A percentile compares a stretch with the other conserved stretches of the same genome.
Conservation (phyloP, 2,113 vertebrate species). For the Scartelaos histophorus region DNA sequence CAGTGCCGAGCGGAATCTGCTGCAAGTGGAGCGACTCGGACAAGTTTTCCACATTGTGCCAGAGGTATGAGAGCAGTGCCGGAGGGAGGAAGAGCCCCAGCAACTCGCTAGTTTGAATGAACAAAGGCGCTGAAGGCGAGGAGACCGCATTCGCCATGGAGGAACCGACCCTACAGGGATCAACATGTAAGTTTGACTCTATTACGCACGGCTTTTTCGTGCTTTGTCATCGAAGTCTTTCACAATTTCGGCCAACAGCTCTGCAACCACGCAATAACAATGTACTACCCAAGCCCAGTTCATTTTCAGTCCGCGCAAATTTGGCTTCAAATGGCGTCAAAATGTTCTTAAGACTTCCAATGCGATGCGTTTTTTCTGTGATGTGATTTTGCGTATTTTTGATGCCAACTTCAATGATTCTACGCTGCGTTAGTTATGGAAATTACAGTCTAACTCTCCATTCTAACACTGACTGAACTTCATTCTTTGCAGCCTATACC, state of each 20-base stretch:
- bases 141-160: slow-evolving; percentile 58
- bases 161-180: slow-evolving; percentile 42
- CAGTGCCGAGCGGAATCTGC: slow-evolving; percentile 23
- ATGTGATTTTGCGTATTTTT: too few species aligned
- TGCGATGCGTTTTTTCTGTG: too few species aligned
- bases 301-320: neutral
- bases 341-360: too few species aligned
- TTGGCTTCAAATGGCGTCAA: neutral
- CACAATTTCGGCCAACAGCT: slow-evolving; percentile 5
- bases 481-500: too few species aligned
- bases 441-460: too few species aligned
- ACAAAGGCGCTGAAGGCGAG: slow-evolving; percentile 62
- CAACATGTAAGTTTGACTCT: slow-evolving; percentile 67
- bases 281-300: neutral
- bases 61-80: slow-evolving; percentile 73
- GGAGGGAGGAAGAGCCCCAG: slow-evolving; percentile 41
- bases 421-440: too few species aligned
- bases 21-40: slow-evolving; percentile 54
- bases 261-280: neutral
- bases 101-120: slow-evolving; percentile 65
- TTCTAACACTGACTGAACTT: too few species aligned
- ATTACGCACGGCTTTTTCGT: neutral
- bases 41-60: slow-evolving; percentile 45
- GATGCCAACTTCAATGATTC: too few species aligned
- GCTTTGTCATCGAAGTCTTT: slow-evolving; percentile 22